These are phyloP conservation scores for Nothobranchius furzeri DNA, from an alignment of 2,113 vertebrate genomes.

Conservation along the genomic window DNA sequence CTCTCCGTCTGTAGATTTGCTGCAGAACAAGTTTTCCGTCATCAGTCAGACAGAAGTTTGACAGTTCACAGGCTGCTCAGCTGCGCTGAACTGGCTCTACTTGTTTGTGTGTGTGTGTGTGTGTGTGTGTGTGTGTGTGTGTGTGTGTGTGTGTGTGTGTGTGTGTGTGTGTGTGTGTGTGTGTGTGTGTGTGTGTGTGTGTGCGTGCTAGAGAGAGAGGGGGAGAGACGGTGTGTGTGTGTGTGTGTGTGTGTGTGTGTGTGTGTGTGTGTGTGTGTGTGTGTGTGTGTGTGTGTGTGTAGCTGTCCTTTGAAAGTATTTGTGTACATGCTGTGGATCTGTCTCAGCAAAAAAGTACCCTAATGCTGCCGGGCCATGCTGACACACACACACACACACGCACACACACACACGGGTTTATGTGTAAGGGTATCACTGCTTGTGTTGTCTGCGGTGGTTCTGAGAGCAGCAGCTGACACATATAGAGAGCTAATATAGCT, in stretches of 20 bases:
- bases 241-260: constrained; percentile 17
- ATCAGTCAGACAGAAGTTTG: constrained; percentile 47
- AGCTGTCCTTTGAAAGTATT: constrained; percentile 20
- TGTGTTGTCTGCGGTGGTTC: constrained; percentile 51
- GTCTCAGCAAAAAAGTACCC: constrained; percentile 35
- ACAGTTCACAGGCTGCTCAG: constrained; percentile 41
- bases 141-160: too few species aligned
- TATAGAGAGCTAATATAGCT: constrained; percentile 54
- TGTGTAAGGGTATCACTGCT: constrained; percentile 12
- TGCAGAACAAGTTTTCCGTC: constrained; percentile 23
- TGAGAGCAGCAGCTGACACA: constrained; percentile 69
- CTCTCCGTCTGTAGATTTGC: background rate
- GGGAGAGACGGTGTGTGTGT: constrained; percentile 13
- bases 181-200: constrained; percentile 12
- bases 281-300: constrained; percentile 18
- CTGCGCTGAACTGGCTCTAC: constrained; percentile 69
- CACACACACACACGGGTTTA: constrained; percentile 6
- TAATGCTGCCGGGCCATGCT: background rate
- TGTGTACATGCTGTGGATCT: constrained; percentile 25
- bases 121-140: constrained; percentile 23
- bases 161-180: constrained; percentile 21
- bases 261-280: constrained; percentile 9
- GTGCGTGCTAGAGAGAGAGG: constrained; percentile 24
- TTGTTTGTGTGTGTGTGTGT: constrained; percentile 53
- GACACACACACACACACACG: constrained; percentile 13